Evolutionary conservation across 1,140 invertebrate species (phyloP).

Genomic region (Steinernema feltiae): DNA sequence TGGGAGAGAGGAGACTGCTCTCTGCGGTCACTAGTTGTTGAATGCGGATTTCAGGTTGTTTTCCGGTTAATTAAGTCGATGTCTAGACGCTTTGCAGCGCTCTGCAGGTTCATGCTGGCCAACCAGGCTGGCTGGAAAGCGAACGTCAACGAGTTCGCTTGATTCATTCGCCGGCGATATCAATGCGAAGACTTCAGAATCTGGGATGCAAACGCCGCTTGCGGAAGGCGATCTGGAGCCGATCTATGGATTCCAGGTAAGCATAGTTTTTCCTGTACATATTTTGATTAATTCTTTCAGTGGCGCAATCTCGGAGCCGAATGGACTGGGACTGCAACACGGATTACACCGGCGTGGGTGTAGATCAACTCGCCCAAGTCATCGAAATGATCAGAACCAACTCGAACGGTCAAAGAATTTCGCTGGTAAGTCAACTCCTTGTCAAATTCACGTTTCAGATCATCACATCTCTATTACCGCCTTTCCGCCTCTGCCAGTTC

Average conservation of each 20-base stretch:
- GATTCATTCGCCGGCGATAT: constrained; percentile 91
- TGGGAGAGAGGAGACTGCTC: too few species aligned
- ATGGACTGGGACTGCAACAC: constrained; percentile 76
- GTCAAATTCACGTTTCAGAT: constrained; percentile 62
- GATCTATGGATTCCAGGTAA: constrained; percentile 97
- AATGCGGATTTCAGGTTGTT: too few species aligned
- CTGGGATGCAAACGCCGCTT: constrained; percentile 92
- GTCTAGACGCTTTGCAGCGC: too few species aligned
- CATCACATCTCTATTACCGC: constrained; percentile 83
- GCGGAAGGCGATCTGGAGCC: constrained; percentile 93
- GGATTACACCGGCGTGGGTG: constrained; percentile 73
- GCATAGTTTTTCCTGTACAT: not conserved
- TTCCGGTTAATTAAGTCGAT: too few species aligned
- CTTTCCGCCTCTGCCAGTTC: constrained; percentile 89
- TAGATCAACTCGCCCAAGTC: constrained; percentile 79
- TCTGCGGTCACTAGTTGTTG: too few species aligned
- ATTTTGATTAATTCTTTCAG: constrained; percentile 59
- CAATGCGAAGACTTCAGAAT: constrained; percentile 87
- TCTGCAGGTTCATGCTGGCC: too few species aligned
- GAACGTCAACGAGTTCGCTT: constrained; percentile 86
- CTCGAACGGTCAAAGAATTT: constrained; percentile 84
- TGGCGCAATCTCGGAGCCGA: constrained; percentile 96
- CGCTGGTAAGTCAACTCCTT: constrained; percentile 57
- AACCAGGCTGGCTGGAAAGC: too few species aligned
- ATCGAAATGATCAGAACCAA: constrained; percentile 77